Percentiles rank a stretch among this genome's conserved stretches.
Evolutionary conservation across 2,113 vertebrate species (phyloP).

Genomic region (Oreochromis spilurus): DNA sequence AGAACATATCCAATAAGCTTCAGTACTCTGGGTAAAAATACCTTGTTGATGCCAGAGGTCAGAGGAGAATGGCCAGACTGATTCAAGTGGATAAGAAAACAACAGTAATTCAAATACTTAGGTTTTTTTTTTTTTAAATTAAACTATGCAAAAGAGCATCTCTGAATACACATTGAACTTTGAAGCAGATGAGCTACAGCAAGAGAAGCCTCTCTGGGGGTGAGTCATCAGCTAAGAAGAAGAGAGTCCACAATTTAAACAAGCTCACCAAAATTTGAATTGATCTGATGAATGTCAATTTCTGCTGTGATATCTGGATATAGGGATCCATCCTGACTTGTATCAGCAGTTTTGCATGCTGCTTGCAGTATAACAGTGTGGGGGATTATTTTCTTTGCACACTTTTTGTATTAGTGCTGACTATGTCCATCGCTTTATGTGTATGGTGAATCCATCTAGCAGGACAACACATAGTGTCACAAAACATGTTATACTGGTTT

Average conservation of each 20-base stretch:
- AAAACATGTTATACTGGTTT: neutral
- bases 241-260: neutral
- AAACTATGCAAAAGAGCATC: neutral
- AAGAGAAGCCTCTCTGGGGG: rapidly evolving
- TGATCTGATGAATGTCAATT: neutral
- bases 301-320: rapidly evolving
- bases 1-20: neutral
- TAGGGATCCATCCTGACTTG: rapidly evolving
- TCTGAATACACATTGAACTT: neutral
- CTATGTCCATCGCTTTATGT: neutral
- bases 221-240: neutral
- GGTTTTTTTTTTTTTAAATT: neutral
- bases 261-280: rapidly evolving
- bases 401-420: neutral
- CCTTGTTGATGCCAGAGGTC: neutral
- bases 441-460: rapidly evolving
- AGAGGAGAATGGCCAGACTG: rapidly evolving
- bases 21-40: neutral
- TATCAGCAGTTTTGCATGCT: rapidly evolving
- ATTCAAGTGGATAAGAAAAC: neutral
- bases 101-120: neutral
- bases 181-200: neutral
- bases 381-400: rapidly evolving
- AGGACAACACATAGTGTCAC: rapidly evolving
- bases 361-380: neutral